Conservation (phyloP, 2,113 vertebrate genomes). For the Hoplias malabaricus region DNA sequence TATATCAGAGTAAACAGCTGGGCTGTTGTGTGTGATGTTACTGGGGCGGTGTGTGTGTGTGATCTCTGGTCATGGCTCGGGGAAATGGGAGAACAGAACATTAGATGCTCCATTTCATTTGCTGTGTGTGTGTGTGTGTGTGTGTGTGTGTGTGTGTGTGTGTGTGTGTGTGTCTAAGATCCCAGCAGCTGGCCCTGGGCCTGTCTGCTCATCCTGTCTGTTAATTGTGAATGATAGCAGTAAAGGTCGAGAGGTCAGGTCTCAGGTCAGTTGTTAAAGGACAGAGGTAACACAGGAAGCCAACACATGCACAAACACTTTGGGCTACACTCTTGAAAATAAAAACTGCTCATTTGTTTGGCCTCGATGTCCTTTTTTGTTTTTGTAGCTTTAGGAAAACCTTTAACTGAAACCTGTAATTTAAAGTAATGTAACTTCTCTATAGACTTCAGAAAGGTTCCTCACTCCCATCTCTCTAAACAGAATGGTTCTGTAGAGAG, state of each 20-base stretch:
- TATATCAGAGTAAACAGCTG: too few relatives aligned
- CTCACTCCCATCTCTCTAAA: too few relatives aligned
- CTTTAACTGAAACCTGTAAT: too few relatives aligned
- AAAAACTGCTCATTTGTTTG: neutral
- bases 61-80: neutral
- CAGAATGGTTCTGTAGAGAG: too few relatives aligned
- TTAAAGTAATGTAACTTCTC: too few relatives aligned
- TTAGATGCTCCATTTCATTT: neutral
- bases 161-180: neutral
- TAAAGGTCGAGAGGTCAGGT: conserved; percentile 28
- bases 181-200: conserved; percentile 22
- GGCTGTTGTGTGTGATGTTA: neutral
- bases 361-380: neutral
- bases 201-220: conserved; percentile 4
- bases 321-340: neutral
- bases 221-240: conserved; percentile 35
- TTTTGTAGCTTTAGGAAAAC: too few relatives aligned
- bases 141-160: neutral
- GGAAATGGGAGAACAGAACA: neutral
- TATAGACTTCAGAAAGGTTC: too few relatives aligned
- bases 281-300: neutral
- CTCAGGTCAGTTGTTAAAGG: conserved; percentile 44
- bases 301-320: neutral
- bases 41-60: neutral
- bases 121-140: neutral